Evolutionary conservation across 2,888 invertebrate species (phyloP).

Genomic region (Diadegma fenestrale): DNA sequence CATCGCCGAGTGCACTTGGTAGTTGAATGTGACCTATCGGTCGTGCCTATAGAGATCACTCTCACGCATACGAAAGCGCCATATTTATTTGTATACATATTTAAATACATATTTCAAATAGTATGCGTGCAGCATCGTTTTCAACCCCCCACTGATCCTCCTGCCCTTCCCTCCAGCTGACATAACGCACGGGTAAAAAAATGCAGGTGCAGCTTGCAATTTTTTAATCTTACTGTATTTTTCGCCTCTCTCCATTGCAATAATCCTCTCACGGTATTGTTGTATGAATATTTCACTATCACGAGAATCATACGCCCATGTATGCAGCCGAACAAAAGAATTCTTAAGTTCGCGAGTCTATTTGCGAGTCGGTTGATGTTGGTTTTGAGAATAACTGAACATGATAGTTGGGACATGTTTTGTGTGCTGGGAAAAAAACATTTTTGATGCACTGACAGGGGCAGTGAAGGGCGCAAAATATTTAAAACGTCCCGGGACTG

Average conservation of each 20-base stretch:
- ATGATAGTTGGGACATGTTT: not conserved
- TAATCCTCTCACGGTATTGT: slow-evolving; percentile 50
- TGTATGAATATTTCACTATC: slow-evolving; percentile 54
- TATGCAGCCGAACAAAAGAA: slow-evolving; percentile 36
- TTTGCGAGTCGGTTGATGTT: not conserved
- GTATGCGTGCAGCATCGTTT: slow-evolving; percentile 4
- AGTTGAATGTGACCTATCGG: slow-evolving; percentile 67
- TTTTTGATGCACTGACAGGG: not conserved
- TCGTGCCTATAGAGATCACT: slow-evolving; percentile 61
- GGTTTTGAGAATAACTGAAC: not conserved
- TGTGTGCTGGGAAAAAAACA: not conserved
- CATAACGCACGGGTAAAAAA: slow-evolving; percentile 43
- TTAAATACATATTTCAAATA: not conserved
- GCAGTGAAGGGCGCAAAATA: not conserved
- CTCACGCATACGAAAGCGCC: slow-evolving; percentile 51
- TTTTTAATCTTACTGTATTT: slow-evolving; percentile 18
- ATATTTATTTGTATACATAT: slow-evolving; percentile 7
- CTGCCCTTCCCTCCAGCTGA: slow-evolving; percentile 43
- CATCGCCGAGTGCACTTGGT: slow-evolving; percentile 61
- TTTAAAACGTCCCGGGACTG: not conserved
- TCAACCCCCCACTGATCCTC: slow-evolving; percentile 18
- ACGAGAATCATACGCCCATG: slow-evolving; percentile 35
- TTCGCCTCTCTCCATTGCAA: not conserved
- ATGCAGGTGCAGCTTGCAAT: slow-evolving; percentile 61
- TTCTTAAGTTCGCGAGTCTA: not conserved